A percentile compares a stretch with the other conserved stretches of the same genome.
phyloP scores from a whole-genome alignment of 2,113 vertebrate genomes.

The Phylloscopus trochilus region DNA sequence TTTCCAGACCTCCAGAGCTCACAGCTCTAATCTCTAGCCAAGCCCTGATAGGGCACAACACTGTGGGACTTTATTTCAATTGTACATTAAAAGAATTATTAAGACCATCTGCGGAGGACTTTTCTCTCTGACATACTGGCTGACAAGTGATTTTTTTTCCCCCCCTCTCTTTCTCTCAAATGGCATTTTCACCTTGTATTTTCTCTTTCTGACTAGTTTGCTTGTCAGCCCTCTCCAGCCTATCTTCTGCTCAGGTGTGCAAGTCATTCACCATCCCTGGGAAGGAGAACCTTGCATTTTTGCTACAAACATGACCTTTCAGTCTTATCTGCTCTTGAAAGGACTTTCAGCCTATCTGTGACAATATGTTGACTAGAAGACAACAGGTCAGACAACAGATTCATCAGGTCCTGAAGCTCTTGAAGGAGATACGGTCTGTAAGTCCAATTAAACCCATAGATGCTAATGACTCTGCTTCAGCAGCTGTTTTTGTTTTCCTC shows the following conservation, averaged over 20 bases:
- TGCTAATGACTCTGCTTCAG: neutral
- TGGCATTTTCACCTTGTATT: neutral
- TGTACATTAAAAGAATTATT: constrained; percentile 34
- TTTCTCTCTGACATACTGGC: neutral
- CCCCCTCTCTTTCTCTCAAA: neutral
- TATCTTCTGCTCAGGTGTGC: neutral
- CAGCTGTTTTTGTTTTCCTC: neutral
- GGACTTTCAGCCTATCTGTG: neutral
- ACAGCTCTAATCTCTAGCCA: constrained; percentile 3
- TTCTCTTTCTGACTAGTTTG: neutral
- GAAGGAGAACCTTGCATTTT: neutral
- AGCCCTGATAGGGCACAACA: neutral
- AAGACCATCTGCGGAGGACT: neutral
- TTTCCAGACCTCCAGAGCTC: constrained; percentile 48
- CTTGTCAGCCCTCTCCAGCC: neutral
- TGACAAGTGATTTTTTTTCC: neutral
- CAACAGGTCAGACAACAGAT: neutral
- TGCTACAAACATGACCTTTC: neutral
- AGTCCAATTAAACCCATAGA: neutral
- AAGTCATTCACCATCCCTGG: neutral
- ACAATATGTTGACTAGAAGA: neutral
- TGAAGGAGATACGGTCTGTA: neutral
- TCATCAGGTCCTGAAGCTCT: neutral
- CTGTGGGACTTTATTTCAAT: neutral
- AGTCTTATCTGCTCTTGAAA: neutral